phyloP scores from a whole-genome alignment of 2,113 vertebrate genomes.

The Indri indri region DNA sequence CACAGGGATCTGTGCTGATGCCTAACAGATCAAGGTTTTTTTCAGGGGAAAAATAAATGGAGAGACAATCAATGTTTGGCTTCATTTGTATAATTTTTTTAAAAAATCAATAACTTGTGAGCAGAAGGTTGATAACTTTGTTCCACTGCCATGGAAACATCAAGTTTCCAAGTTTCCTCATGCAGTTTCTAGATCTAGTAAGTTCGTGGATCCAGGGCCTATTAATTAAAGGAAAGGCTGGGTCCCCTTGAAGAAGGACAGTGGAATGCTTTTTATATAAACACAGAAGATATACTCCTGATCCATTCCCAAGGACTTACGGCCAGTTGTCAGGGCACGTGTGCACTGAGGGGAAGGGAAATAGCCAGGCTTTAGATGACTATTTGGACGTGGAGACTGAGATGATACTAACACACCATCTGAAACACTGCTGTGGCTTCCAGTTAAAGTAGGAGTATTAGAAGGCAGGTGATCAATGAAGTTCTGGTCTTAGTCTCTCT shows the following conservation, averaged over 20 bases:
- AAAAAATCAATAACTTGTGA: background rate
- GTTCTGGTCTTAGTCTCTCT: background rate
- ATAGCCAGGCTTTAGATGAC: background rate
- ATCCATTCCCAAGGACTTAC: background rate
- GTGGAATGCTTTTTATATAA: background rate
- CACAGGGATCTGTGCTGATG: background rate
- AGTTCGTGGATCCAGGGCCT: background rate
- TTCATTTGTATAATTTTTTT: background rate
- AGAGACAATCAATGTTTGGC: background rate
- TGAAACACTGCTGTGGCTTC: background rate
- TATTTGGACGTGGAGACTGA: background rate
- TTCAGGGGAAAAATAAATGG: background rate
- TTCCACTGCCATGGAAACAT: background rate
- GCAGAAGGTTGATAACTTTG: background rate
- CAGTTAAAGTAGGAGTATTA: background rate
- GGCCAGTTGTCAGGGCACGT: background rate
- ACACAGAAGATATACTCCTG: background rate
- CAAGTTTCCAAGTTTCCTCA: background rate
- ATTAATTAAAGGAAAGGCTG: background rate
- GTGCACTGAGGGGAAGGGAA: background rate
- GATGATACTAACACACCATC: background rate
- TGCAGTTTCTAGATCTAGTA: background rate
- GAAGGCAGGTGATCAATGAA: background rate
- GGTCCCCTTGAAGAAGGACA: background rate
- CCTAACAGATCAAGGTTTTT: background rate